Conservation (phyloP, 1,140 invertebrate genomes). For the Drosophila sturtevanti region DNA sequence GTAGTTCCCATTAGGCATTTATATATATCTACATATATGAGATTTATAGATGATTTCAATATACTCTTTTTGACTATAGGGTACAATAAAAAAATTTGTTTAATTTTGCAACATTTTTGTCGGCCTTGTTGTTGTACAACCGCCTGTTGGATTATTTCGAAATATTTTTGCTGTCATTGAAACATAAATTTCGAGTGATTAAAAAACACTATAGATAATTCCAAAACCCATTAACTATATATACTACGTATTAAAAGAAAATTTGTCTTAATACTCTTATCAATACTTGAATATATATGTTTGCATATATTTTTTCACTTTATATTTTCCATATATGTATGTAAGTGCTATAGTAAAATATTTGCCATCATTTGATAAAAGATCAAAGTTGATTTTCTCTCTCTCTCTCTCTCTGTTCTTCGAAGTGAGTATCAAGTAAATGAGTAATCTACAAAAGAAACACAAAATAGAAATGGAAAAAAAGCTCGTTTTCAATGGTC, state of each 20-base stretch:
- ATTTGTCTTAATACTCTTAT: not conserved
- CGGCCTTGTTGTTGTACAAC: constrained; percentile 28
- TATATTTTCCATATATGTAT: too few relatives aligned
- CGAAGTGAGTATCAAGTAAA: not conserved
- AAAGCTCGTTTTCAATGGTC: constrained; percentile 18
- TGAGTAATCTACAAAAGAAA: not conserved
- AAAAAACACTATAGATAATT: not conserved
- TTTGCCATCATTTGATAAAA: not conserved
- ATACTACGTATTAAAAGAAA: not conserved
- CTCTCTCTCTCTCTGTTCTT: not conserved
- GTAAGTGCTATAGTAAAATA: not conserved
- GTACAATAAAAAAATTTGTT: constrained; percentile 30
- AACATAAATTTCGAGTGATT: constrained; percentile 7
- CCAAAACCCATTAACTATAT: not conserved
- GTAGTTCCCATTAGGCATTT: too few relatives aligned
- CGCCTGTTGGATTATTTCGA: constrained; percentile 27
- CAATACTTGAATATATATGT: too few relatives aligned
- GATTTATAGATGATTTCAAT: not conserved
- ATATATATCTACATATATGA: too few relatives aligned
- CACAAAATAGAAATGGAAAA: not conserved
- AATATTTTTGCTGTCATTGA: constrained; percentile 26
- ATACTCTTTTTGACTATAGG: not conserved
- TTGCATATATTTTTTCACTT: too few relatives aligned
- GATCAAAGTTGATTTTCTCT: not conserved
- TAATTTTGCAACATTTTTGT: constrained; percentile 21